These are phyloP conservation scores for Pelochelys cantorii DNA, from an alignment of 2,797 vertebrate species.

Conservation along the genomic window DNA sequence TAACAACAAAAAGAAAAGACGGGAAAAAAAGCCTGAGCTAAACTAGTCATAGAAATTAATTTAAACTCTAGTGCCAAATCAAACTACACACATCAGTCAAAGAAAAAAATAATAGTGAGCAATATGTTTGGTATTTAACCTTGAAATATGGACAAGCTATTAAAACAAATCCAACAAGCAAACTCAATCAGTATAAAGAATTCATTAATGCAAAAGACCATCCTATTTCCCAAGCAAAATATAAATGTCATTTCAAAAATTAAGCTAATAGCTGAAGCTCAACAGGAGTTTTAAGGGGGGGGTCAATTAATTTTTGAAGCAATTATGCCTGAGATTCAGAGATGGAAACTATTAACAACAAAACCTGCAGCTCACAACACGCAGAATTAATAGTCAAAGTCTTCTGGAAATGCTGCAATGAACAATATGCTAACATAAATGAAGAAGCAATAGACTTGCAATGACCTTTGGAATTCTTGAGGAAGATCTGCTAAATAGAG, in stretches of 20 bases:
- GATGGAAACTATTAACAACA: not conserved
- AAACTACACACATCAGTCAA: conserved; percentile 28
- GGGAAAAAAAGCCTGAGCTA: conserved; percentile 6
- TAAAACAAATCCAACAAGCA: conserved; percentile 37
- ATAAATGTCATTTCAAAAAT: not conserved
- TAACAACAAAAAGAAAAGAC: not conserved
- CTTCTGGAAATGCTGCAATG: not conserved
- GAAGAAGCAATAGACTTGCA: not conserved
- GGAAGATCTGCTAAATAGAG: not conserved
- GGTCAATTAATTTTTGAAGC: not conserved
- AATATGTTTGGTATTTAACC: conserved; percentile 39
- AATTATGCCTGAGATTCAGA: not conserved
- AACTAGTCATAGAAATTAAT: conserved; percentile 46
- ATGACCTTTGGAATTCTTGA: not conserved
- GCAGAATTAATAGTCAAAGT: rapidly evolving
- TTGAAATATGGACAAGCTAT: conserved; percentile 38
- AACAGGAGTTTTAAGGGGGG: not conserved
- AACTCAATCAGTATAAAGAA: conserved; percentile 46
- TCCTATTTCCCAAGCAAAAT: conserved; percentile 32
- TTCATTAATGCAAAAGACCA: conserved; percentile 19
- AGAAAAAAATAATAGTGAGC: conserved; percentile 31
- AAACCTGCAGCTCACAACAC: not conserved
- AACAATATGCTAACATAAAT: not conserved
- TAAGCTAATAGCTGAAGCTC: not conserved
- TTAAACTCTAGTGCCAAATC: not conserved